Conservation (phyloP, 2,888 invertebrate species). For the Amphipyra berbera region DNA sequence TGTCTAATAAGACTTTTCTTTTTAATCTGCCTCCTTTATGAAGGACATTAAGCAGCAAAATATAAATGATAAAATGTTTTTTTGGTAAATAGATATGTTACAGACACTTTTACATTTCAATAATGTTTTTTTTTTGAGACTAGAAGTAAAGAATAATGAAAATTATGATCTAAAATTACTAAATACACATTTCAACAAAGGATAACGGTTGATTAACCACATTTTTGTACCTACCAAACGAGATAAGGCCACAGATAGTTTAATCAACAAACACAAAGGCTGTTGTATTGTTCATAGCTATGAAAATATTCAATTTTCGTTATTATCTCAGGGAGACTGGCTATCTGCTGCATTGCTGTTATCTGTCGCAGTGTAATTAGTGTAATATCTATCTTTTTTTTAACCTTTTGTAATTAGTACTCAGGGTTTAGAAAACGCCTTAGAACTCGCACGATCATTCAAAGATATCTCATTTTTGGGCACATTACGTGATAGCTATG, state of each 20-base stretch:
- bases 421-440: neutral
- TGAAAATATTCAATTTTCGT: neutral
- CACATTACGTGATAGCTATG: neutral
- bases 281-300: neutral
- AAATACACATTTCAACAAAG: conserved; percentile 8
- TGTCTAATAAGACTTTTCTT: too few species aligned
- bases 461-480: neutral
- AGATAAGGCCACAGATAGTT: conserved; percentile 36
- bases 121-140: too few species aligned
- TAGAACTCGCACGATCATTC: neutral
- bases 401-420: neutral
- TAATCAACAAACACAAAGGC: conserved; percentile 21
- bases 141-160: neutral
- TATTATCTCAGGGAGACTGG: neutral
- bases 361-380: neutral
- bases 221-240: conserved; percentile 1
- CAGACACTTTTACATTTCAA: too few species aligned
- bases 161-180: neutral
- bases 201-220: conserved; percentile 17
- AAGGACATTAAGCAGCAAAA: too few species aligned
- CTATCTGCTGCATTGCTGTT: neutral
- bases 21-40: too few species aligned
- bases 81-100: too few species aligned
- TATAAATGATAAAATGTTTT: too few species aligned
- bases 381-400: neutral